Evolutionary conservation across 2,888 invertebrate genomes (phyloP).

Genomic region (Agrochola circellaris): DNA sequence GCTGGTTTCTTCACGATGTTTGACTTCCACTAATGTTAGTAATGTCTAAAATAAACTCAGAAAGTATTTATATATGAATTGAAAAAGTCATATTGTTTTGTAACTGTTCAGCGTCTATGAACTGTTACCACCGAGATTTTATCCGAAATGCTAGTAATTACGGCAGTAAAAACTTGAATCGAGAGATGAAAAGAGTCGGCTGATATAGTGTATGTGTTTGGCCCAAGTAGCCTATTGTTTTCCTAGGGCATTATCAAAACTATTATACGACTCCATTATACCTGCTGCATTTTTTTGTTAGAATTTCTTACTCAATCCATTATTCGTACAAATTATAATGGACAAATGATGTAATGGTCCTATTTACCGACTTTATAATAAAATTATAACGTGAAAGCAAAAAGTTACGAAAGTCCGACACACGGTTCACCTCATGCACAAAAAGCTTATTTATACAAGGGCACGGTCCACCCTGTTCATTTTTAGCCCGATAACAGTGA

Average conservation of each 20-base stretch:
- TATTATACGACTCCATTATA: neutral
- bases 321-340: slow-evolving; percentile 8
- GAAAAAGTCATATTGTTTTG: neutral
- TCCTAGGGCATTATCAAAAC: neutral
- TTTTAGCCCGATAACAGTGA: slow-evolving; percentile 57
- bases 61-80: neutral
- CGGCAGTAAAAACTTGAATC: neutral
- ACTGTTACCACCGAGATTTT: neutral
- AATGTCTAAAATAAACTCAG: neutral
- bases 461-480: slow-evolving; percentile 43
- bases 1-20: neutral
- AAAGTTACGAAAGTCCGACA: slow-evolving; percentile 50
- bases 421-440: slow-evolving; percentile 47
- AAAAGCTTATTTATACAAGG: slow-evolving; percentile 62
- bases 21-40: too few relatives aligned
- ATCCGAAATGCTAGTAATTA: neutral
- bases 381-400: slow-evolving; percentile 47
- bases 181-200: neutral
- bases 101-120: neutral
- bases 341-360: slow-evolving; percentile 6
- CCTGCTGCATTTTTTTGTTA: neutral
- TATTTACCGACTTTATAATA: slow-evolving; percentile 36
- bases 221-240: neutral
- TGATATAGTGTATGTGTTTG: neutral
- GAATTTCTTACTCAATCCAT: neutral